phyloP scores from a whole-genome alignment of 1,140 invertebrate genomes.

The Trichomalopsis sarcophagae region DNA sequence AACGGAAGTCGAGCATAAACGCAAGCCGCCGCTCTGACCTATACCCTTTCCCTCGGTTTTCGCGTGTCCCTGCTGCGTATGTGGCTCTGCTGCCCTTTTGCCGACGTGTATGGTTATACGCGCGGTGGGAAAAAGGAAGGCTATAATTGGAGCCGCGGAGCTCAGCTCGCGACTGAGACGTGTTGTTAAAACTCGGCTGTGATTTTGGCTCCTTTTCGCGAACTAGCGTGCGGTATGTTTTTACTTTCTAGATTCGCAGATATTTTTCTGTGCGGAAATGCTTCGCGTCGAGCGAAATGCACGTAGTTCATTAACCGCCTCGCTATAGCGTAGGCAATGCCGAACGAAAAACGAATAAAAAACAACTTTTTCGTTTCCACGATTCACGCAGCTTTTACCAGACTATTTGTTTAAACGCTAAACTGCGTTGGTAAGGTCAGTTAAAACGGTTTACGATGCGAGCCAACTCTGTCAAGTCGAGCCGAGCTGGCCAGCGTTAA shows the following conservation, averaged over 20 bases:
- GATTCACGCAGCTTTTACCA: no score
- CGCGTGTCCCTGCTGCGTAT: conserved; percentile 9
- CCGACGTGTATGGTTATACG: not conserved
- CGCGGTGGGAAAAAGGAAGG: not conserved
- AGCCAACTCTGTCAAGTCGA: not conserved
- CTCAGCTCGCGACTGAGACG: not conserved
- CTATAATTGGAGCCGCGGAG: not conserved
- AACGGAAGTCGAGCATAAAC: conserved; percentile 59
- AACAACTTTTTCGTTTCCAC: no score
- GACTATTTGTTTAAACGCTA: no score
- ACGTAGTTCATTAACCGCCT: no score
- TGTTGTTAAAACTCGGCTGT: not conserved
- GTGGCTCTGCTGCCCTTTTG: not conserved
- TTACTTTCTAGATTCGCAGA: not conserved
- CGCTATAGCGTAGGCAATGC: no score
- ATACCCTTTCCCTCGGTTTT: not conserved
- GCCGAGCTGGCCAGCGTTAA: not conserved
- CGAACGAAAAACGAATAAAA: no score
- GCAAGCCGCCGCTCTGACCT: conserved; percentile 15
- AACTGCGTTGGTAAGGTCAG: no score
- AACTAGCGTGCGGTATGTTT: not conserved
- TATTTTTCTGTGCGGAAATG: not conserved
- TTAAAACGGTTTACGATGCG: not conserved
- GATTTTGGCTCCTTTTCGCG: not conserved
- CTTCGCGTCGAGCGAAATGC: no score